Percentiles rank a stretch among this genome's conserved stretches.
These are phyloP conservation scores for Furnarius figulus DNA, from an alignment of 2,113 vertebrate species.

Conservation along the genomic window DNA sequence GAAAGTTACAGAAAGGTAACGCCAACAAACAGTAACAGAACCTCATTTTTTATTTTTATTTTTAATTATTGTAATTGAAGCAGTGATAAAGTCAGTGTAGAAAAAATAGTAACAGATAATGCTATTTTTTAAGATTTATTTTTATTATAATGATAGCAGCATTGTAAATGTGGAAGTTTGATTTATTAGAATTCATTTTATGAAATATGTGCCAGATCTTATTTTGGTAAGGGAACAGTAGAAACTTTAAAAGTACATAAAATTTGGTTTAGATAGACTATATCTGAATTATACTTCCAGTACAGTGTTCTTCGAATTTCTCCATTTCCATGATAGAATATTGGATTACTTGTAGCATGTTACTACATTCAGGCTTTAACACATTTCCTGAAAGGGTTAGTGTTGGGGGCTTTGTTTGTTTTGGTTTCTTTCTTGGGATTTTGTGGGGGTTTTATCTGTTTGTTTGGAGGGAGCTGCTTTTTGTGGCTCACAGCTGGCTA, in stretches of 20 bases:
- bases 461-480: not conserved
- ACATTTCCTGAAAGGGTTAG: not conserved
- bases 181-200: not conserved
- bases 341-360: not conserved
- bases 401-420: not conserved
- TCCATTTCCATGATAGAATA: not conserved
- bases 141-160: not conserved
- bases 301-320: not conserved
- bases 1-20: conserved; percentile 83
- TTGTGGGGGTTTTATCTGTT: not conserved
- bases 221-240: not conserved
- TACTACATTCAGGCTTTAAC: not conserved
- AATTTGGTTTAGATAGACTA: not conserved
- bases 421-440: not conserved
- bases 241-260: not conserved
- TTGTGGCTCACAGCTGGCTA: not conserved
- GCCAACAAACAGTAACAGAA: not conserved
- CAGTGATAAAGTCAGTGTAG: not conserved
- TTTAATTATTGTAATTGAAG: not conserved
- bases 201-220: not conserved
- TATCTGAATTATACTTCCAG: not conserved
- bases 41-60: not conserved
- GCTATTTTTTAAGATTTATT: not conserved
- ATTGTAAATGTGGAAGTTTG: not conserved
- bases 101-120: not conserved